Base-by-base conservation (phyloP, 2,797 vertebrate genomes). In the Chloroceryle amazona region DNA sequence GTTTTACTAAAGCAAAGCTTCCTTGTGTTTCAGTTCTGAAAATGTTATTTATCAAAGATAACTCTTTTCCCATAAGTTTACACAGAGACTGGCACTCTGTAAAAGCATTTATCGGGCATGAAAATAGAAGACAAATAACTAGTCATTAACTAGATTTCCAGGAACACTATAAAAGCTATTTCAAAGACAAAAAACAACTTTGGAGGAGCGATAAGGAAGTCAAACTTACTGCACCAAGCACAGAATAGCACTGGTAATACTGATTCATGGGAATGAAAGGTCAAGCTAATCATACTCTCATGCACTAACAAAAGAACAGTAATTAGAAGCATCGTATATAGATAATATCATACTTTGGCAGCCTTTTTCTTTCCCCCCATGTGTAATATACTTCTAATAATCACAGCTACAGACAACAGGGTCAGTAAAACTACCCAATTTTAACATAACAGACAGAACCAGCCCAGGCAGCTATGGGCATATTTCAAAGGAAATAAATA, bases 351-450 rank as follows among this genome's bases (percentile, higher is more conserved):
- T 63, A 96, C 55, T 82, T 78, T 2, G 12, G 58, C 33, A 49
- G 61, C 23, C 3, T 62, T 88, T 62, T 44, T 39, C 35, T 35
- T 35, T 28, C 39, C 39, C 13, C 39, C 39, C 14, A 52, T 11
- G 10, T 54, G 1, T 31, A 44, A 41, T 49, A 82, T 55, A 54
- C 31, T 74, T 89, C 33, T 63, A 78, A 89, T 22, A 91, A 17
- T 15, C 95, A 92, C 62, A 97, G 13, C 18, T 94, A 70, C 35
- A 47, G 44, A 88, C 51, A 79, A 93, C 39, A 39, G 35, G 91
- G 52, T 76, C 66, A 63, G 61, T 68, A 92, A 86, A 73, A 49
- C 21, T n/a, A 93, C n/a, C 25, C 71, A 44, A 83, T 75, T 67
- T 93, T 62, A 93, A 62, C 82, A 82, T 17, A 60, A 91, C 4